Evolutionary conservation across 2,113 vertebrate species (phyloP).

Genomic region (Microtus richardsoni): DNA sequence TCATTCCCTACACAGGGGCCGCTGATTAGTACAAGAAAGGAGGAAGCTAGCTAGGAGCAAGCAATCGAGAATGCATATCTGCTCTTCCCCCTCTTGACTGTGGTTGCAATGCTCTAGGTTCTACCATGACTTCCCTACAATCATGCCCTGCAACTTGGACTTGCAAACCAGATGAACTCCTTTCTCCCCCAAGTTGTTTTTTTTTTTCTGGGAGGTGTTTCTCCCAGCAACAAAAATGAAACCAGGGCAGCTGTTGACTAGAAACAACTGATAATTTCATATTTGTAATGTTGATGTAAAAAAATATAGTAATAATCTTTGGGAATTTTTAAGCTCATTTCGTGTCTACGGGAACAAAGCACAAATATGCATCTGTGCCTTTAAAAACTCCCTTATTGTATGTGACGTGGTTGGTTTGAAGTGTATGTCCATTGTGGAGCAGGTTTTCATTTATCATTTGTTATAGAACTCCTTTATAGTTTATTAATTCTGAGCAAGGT

Average conservation of each 20-base stretch:
- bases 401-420: constrained; percentile 36
- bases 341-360: constrained; percentile 39
- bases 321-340: constrained; percentile 8
- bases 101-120: background rate
- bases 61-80: too few relatives aligned
- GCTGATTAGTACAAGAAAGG: background rate
- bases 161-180: background rate
- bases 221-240: background rate
- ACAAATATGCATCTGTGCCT: constrained; percentile 14
- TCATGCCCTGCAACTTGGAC: background rate
- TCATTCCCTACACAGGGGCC: background rate
- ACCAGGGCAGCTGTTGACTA: background rate
- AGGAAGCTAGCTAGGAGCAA: too few relatives aligned
- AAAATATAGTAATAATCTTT: background rate
- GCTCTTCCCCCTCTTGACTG: background rate
- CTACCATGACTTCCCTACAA: background rate
- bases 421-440: constrained; percentile 1
- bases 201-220: background rate
- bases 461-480: constrained; percentile 22
- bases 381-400: constrained; percentile 26
- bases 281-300: constrained; percentile 22
- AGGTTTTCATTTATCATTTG: constrained; percentile 26
- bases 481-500: background rate
- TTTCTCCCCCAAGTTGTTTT: background rate
- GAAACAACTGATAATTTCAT: constrained; percentile 16